Evolutionary conservation across 1,140 invertebrate species (phyloP), one percentile per base, ranked within the genome.

Genomic region (Cataglyphis hispanica): DNA sequence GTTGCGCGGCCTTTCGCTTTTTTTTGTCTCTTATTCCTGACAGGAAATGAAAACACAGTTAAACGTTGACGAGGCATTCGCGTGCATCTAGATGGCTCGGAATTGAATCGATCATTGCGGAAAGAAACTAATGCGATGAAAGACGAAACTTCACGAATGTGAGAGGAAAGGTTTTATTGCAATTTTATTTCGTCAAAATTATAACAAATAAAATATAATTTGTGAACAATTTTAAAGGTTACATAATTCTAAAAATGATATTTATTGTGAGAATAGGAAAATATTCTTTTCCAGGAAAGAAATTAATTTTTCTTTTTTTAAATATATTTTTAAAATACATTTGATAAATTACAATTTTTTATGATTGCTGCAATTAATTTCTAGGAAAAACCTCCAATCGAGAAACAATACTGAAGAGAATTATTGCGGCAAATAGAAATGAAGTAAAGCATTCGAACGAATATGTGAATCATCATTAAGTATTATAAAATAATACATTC

Each of bases 11-110:
- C 31, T 66, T 67, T 56, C 77, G 31, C n/a, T 72, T 50, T 81
- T 85, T 81, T 58, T 66, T 31, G 19, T 37, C n/a, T 67, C 40
- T 22, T 40, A 53, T 64, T 27, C 53, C 37, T 56, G 61, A 86
- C 69, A 64, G 58, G 31, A 60, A 75, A 75, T 74, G 81, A 78
- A 85, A 89, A 88, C 53, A 60, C 37, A 60, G 72, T 77, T 85
- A 84, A 53, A 56, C 37, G 22, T 72, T 66, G 34, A 56, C 61
- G 85, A 76, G 31, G 34, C 7, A n/a, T n/a, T 72, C 46, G 37
- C 58, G 56, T 37, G 76, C 43, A 53, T 10, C 40, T 53, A 67
- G 19, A 31, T 50, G 27, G 31, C 43, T 40, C n/a, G 56, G 25
- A 64, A 80, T 53, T 25, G 63, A 80, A 80, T 53, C 27, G 40